Base-by-base conservation (phyloP, 2,113 vertebrate species). In the Drymodes brunneopygia region DNA sequence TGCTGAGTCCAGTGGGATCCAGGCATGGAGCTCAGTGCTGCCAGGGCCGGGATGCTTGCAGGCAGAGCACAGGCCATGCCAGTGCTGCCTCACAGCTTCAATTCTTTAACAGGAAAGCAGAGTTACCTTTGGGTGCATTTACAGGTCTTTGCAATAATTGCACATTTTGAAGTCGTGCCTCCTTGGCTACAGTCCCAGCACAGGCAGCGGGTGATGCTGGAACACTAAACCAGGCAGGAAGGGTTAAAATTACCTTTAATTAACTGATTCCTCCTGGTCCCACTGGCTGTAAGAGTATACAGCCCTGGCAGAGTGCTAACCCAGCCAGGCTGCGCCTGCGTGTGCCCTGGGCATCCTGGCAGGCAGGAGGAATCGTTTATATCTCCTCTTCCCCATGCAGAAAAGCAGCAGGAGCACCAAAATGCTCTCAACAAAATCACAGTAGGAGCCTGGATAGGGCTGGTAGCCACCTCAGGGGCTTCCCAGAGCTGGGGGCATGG, bases 161-260 rank as follows among this genome's bases (percentile, higher is more conserved):
- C 10, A 45, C 14, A 9, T 72, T 85, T 56, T 75, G 70, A 64
- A 86, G 48, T 47, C 54, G 2, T 6, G 20, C 6, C 51, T 80
- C 51, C 28, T 11, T 62, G 69, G 60, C 61, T 87, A 18, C 28
- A 69, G 27, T 15, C 53, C 80, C 60, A 71, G 64, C 54, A 27
- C 40, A 42, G 53, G 57, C 73, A 78, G 35, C 1, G 1, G 21
- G 33, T 66, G 67, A 88, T 66, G 72, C 35, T 88, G 69, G 45
- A 67, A 75, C 45, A 29, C 40, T 61, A 79, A 87, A 69, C 36
- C 36, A 28, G 31, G 36, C 35, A 73, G 92, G n/a, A 87, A 86
- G 72, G 70, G 91, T 86, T 94, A 86, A 91, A 89, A 91, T 86
- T 22, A 40, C 51, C 60, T 88, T 65, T 64, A 71, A 89, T 72